Conservation (phyloP, 2,797 vertebrate species). For the Amblyopsis hoosieri region DNA sequence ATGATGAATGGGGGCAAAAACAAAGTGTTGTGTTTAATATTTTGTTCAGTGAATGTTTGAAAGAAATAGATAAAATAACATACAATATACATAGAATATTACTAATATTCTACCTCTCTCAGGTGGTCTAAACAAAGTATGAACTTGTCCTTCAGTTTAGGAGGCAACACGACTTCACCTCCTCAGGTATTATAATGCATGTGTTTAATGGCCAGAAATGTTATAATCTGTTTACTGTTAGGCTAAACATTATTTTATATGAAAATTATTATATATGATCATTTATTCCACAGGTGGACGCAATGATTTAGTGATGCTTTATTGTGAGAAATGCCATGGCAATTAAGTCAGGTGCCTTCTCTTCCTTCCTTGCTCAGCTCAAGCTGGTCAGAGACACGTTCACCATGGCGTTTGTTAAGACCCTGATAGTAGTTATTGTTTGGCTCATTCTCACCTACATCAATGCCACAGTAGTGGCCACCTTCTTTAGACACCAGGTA, state of each 20-base stretch:
- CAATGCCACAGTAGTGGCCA: constrained; percentile 63
- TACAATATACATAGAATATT: no score
- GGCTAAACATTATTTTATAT: no score
- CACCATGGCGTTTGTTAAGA: constrained; percentile 63
- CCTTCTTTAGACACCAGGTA: constrained; percentile 73
- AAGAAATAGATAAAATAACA: no score
- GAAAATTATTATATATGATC: no score
- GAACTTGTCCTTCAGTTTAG: constrained; percentile 36
- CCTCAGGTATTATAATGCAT: constrained; percentile 43
- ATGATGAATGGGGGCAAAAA: no score
- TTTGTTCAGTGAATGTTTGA: no score
- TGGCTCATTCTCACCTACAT: constrained; percentile 74
- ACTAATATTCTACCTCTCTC: background rate
- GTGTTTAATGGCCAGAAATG: background rate
- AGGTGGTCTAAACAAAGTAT: constrained; percentile 25
- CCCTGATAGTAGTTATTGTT: constrained; percentile 67
- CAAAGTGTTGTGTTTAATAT: no score
- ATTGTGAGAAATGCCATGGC: background rate
- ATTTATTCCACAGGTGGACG: no score
- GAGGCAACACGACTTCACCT: constrained; percentile 44
- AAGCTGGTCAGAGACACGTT: constrained; percentile 62
- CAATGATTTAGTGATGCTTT: no score
- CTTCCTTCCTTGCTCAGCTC: constrained; percentile 22
- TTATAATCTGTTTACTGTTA: background rate
- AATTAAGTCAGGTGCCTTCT: background rate